Conservation (phyloP, 1,140 invertebrate genomes). For the Conopomorpha cramerella region DNA sequence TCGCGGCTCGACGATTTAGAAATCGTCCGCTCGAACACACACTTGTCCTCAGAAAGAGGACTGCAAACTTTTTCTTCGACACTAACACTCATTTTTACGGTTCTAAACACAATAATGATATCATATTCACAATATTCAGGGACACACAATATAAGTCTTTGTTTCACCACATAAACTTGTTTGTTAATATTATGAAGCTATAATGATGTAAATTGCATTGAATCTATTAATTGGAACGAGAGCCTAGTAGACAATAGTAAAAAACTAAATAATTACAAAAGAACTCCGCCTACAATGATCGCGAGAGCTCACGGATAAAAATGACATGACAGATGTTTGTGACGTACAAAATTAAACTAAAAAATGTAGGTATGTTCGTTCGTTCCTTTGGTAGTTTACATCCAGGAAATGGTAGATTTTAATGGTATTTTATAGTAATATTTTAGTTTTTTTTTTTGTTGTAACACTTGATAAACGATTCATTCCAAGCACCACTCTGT, state of each 20-base stretch:
- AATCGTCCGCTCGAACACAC: constrained; percentile 19
- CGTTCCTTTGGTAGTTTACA: constrained; percentile 17
- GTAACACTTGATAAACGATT: no score
- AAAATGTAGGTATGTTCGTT: constrained; percentile 8
- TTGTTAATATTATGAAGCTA: no score
- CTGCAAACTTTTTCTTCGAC: constrained; percentile 43
- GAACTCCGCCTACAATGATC: constrained; percentile 37
- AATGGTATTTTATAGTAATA: no score
- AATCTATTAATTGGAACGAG: no score
- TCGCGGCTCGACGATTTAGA: constrained; percentile 22
- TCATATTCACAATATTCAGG: constrained; percentile 48
- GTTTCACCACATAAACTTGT: constrained; percentile 22
- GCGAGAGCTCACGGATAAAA: constrained; percentile 19
- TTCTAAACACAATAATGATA: constrained; percentile 35
- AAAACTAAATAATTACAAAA: constrained; percentile 28
- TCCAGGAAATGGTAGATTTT: no score
- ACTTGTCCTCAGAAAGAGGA: constrained; percentile 42
- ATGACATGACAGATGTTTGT: constrained; percentile 19
- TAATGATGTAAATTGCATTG: no score
- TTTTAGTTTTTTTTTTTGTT: no score
- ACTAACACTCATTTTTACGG: constrained; percentile 57
- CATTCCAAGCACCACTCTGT: no score
- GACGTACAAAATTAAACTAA: constrained; percentile 18
- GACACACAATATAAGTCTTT: constrained; percentile 19
- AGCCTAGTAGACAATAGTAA: constrained; percentile 19